Conservation (phyloP, 2,888 invertebrate genomes). For the Mesodorylaimus sp. region DNA sequence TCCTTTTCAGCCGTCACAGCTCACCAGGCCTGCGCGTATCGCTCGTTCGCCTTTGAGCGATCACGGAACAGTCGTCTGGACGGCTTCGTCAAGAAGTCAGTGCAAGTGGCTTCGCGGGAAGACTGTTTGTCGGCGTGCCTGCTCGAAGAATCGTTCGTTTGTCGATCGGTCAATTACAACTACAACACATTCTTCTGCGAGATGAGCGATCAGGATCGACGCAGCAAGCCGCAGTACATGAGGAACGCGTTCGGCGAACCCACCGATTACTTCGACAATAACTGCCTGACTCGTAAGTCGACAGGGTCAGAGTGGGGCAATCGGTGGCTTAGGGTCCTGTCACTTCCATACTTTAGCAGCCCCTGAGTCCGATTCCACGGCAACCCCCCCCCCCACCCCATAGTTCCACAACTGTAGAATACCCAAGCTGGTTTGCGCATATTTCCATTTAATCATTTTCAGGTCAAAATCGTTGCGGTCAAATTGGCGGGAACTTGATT, state of each 20-base stretch:
- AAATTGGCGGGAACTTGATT: slow-evolving; percentile 27
- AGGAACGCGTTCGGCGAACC: slow-evolving; percentile 32
- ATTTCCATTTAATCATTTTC: too few species aligned
- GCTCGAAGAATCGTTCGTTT: slow-evolving; percentile 35
- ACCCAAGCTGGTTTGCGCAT: too few species aligned
- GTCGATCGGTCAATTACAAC: slow-evolving; percentile 39
- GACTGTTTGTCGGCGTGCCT: slow-evolving; percentile 39
- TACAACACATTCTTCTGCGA: slow-evolving; percentile 34
- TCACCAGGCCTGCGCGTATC: slow-evolving; percentile 29
- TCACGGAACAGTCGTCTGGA: slow-evolving; percentile 37
- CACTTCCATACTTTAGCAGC: too few species aligned
- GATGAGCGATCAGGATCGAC: slow-evolving; percentile 37
- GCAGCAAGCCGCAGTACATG: slow-evolving; percentile 37
- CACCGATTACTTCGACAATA: slow-evolving; percentile 41
- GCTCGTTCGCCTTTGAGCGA: slow-evolving; percentile 36
- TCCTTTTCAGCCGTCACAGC: slow-evolving; percentile 18
- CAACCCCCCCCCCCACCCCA: too few species aligned
- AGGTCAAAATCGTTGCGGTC: slow-evolving; percentile 29
- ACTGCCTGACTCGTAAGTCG: slow-evolving; percentile 40
- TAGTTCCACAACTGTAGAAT: too few species aligned
- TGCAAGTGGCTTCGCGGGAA: slow-evolving; percentile 32
- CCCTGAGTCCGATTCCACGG: too few species aligned
- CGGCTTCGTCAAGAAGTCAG: slow-evolving; percentile 34
- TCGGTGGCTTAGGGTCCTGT: too few species aligned
- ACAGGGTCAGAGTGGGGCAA: slow-evolving; percentile 14